Conservation (phyloP, 2,888 invertebrate species). For the Willowsia nigromaculata region DNA sequence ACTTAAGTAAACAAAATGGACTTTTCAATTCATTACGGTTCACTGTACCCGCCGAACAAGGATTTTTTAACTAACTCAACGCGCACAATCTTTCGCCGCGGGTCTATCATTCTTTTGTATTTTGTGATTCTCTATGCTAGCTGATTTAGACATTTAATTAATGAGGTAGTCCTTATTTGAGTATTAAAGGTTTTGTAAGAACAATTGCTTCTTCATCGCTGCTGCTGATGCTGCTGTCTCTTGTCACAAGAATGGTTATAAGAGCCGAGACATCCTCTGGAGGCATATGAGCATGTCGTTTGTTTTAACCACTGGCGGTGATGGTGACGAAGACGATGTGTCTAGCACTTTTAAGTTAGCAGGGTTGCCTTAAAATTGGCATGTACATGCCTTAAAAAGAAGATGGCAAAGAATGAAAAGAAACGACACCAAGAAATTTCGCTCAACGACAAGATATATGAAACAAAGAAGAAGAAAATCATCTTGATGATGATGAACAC, state of each 20-base stretch:
- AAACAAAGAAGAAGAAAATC: slow-evolving; percentile 39
- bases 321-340: not conserved
- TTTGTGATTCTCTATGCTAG: slow-evolving; percentile 40
- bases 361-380: not conserved
- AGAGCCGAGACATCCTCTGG: slow-evolving; percentile 19
- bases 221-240: not conserved
- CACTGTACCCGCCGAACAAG: not conserved
- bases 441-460: too few species aligned
- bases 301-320: not conserved
- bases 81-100: not conserved
- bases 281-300: slow-evolving; percentile 4
- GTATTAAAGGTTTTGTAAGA: slow-evolving; percentile 55
- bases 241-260: slow-evolving; percentile 16
- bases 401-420: not conserved
- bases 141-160: slow-evolving; percentile 66
- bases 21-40: slow-evolving; percentile 25
- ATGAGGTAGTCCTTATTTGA: slow-evolving; percentile 71
- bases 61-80: slow-evolving; percentile 18
- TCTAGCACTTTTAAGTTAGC: not conserved
- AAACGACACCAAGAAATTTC: not conserved
- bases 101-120: slow-evolving; percentile 2
- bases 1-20: not conserved
- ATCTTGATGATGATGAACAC: slow-evolving; percentile 23
- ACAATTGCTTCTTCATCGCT: slow-evolving; percentile 57
- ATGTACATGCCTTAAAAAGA: not conserved